Conservation (phyloP, 2,888 invertebrate species). For the Syritta pipiens region DNA sequence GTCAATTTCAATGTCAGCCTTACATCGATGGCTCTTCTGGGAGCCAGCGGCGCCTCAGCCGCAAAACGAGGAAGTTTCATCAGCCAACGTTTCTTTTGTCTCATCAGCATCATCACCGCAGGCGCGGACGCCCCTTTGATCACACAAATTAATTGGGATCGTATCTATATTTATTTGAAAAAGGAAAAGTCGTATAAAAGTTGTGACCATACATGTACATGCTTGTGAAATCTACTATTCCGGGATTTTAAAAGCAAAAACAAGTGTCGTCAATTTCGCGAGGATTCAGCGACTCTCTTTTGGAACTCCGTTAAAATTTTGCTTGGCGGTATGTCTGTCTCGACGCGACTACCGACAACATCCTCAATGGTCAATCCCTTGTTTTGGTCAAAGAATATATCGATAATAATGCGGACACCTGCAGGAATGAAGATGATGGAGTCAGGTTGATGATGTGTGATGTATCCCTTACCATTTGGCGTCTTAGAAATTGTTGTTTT, state of each 20-base stretch:
- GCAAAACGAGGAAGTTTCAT: background rate
- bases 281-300: slow-evolving; percentile 65
- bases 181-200: background rate
- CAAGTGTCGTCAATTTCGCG: slow-evolving; percentile 17
- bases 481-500: slow-evolving; percentile 77
- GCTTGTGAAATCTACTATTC: background rate
- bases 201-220: background rate
- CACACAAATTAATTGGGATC: no score
- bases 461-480: slow-evolving; percentile 72
- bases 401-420: slow-evolving; percentile 78
- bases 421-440: background rate
- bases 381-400: slow-evolving; percentile 75
- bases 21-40: background rate
- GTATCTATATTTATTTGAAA: background rate
- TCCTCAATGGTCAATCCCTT: slow-evolving; percentile 70
- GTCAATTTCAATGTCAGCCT: background rate
- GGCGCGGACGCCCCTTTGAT: no score
- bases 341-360: slow-evolving; percentile 76
- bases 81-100: background rate
- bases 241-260: background rate
- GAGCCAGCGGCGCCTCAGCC: background rate
- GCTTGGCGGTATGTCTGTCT: slow-evolving; percentile 77
- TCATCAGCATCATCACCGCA: background rate
- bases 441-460: background rate
- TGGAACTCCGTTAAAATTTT: slow-evolving; percentile 77